phyloP scores from a whole-genome alignment of 2,113 vertebrate genomes.

The Ophthalmolycus amberensis region DNA sequence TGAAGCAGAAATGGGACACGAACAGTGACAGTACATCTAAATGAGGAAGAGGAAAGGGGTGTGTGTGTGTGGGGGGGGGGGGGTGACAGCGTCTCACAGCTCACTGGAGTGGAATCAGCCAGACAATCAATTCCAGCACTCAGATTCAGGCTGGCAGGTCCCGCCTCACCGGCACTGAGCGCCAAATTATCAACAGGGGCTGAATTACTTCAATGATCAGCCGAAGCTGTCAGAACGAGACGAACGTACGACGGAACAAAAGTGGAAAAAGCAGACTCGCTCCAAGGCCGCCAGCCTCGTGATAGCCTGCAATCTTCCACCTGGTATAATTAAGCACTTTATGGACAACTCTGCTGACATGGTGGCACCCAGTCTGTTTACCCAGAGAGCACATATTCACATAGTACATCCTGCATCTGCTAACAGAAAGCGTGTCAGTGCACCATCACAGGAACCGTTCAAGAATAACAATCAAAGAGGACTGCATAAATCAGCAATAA shows the following conservation, averaged over 20 bases:
- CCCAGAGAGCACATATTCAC: background rate
- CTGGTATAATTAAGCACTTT: background rate
- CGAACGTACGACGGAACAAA: background rate
- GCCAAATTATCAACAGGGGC: conserved; percentile 22
- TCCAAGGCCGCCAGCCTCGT: background rate
- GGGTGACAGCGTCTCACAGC: conserved; percentile 49
- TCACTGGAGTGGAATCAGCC: conserved; percentile 72
- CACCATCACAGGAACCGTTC: background rate
- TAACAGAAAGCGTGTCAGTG: background rate
- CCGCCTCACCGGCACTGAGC: conserved; percentile 26
- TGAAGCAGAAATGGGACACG: conserved; percentile 31
- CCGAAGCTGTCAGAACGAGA: conserved; percentile 5
- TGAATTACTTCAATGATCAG: conserved; percentile 9
- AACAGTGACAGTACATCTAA: conserved; percentile 52
- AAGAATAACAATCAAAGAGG: no score
- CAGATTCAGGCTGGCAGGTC: conserved; percentile 44
- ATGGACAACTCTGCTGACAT: background rate
- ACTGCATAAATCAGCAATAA: background rate
- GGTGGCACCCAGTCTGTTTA: background rate
- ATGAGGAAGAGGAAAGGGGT: conserved; percentile 19
- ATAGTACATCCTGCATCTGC: background rate
- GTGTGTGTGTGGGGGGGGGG: background rate
- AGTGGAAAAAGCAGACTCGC: background rate
- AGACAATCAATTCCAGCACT: conserved; percentile 65
- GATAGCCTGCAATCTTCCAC: background rate